These are phyloP conservation scores for Anadara kagoshimensis DNA, from an alignment of 1,140 invertebrate genomes.

Conservation along the genomic window DNA sequence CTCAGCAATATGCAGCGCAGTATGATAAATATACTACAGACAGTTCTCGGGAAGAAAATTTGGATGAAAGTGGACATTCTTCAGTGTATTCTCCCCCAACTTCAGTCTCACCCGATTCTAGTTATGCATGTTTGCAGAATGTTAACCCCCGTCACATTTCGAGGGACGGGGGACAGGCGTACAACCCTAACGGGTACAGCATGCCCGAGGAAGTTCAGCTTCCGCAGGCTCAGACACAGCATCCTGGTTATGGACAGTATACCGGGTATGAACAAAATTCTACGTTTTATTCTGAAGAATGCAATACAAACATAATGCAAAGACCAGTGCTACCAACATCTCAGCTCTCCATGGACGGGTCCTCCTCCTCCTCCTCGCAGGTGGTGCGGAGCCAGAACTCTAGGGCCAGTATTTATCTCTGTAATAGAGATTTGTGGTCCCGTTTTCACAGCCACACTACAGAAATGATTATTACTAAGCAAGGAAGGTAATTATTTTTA, in stretches of 20 bases:
- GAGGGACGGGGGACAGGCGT: not conserved
- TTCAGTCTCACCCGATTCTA: not conserved
- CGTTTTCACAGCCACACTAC: conserved; percentile 98
- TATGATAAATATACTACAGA: too few relatives aligned
- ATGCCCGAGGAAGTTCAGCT: conserved; percentile 6
- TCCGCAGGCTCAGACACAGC: not conserved
- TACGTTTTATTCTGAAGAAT: not conserved
- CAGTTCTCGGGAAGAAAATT: too few relatives aligned
- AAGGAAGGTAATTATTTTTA: conserved; percentile 98
- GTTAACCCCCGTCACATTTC: not conserved
- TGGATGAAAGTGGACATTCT: too few relatives aligned
- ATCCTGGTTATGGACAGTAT: too few relatives aligned
- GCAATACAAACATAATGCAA: not conserved
- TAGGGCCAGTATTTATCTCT: conserved; percentile 65
- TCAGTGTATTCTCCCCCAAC: too few relatives aligned
- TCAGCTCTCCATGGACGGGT: not conserved
- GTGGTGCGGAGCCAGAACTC: not conserved
- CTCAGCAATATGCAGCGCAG: too few relatives aligned
- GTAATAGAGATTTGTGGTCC: conserved; percentile 90
- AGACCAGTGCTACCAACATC: not conserved
- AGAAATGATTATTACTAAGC: conserved; percentile 99
- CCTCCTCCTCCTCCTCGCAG: too few relatives aligned
- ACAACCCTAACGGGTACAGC: not conserved
- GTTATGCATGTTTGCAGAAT: conserved; percentile 26
- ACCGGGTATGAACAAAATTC: too few relatives aligned